Evolutionary conservation across 2,888 invertebrate genomes (phyloP), one percentile per base, ranked within the genome.

Genomic region (Volucella bombylans): DNA sequence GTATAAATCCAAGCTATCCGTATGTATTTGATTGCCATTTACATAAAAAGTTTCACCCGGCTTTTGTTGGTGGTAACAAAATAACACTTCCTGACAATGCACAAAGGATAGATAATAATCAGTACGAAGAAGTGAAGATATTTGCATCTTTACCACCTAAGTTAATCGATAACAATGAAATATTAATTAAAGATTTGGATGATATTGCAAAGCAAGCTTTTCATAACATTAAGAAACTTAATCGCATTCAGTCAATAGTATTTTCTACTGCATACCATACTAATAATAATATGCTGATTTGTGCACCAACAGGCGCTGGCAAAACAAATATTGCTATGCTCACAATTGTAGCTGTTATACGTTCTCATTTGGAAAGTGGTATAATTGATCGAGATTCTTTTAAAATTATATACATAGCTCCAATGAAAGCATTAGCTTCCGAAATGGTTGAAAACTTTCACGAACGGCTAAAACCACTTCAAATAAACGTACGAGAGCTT

Each of bases 231-330:
- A 95, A 96, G 89, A 93, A 94, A 67, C 93, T 99, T 45, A 99
- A 99, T 92, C 93, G 96, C 71, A 99, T 99, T 87, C 99, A 99
- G 91, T 97, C 97, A 0, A 96, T 99, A 57, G 99, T 99, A 0
- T 99, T 96, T 91, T 95, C 97, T 81, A 95, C 97, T 0, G 99
- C 99, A 0, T 99, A 99, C 92, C 95, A 96, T 88, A 97, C 97
- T 2, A 98, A 99, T 90, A 98, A 99, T 90, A 99, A 99, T 92
- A 93, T 99, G 88, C 92, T 99, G 67, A 97, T 99, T 74, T 99
- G 99, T 92, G 99, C 99, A 0, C 99, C 99, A 0, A 99, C 99
- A 0, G 99, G 99, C 4, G 99, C 99, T 0, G 99, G 99, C 39
- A 99, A 99, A 92, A 99, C 99, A 0, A 99, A 99, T 90, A 97